phyloP scores from a whole-genome alignment of 2,888 invertebrate species.

The Seira musarum region DNA sequence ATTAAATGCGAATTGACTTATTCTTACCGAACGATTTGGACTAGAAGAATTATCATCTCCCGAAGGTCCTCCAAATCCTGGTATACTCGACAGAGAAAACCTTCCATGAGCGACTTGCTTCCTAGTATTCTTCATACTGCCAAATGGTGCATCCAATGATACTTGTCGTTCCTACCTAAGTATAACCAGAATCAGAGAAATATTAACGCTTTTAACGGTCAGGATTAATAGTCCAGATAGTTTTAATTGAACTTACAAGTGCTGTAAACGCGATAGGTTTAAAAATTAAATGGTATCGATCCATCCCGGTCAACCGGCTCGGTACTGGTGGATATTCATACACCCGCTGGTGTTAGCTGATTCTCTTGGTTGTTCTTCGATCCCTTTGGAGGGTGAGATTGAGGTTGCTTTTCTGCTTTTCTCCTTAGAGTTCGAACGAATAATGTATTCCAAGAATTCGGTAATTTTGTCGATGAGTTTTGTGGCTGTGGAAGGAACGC shows the following conservation, averaged over 20 bases:
- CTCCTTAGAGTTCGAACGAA: conserved; percentile 30
- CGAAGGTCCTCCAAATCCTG: conserved; percentile 35
- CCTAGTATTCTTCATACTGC: conserved; percentile 86
- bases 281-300: conserved; percentile 56
- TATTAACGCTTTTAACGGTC: too few relatives aligned
- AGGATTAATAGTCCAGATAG: too few relatives aligned
- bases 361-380: background rate
- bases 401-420: conserved; percentile 23
- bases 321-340: conserved; percentile 44
- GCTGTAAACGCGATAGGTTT: conserved; percentile 67
- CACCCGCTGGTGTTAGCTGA: conserved; percentile 20
- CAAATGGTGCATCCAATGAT: conserved; percentile 85
- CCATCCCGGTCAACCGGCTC: conserved; percentile 44
- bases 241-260: conserved; percentile 60
- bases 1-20: too few relatives aligned
- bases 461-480: conserved; percentile 13
- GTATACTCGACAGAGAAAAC: conserved; percentile 57
- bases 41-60: too few relatives aligned
- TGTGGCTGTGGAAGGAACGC: conserved; percentile 25
- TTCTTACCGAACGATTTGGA: background rate
- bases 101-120: conserved; percentile 48
- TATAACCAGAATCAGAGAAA: too few relatives aligned
- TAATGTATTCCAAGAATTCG: conserved; percentile 36
- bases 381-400: conserved; percentile 1
- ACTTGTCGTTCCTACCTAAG: conserved; percentile 80